phyloP scores from a whole-genome alignment of 2,113 vertebrate genomes.

The Glaucomys volans region DNA sequence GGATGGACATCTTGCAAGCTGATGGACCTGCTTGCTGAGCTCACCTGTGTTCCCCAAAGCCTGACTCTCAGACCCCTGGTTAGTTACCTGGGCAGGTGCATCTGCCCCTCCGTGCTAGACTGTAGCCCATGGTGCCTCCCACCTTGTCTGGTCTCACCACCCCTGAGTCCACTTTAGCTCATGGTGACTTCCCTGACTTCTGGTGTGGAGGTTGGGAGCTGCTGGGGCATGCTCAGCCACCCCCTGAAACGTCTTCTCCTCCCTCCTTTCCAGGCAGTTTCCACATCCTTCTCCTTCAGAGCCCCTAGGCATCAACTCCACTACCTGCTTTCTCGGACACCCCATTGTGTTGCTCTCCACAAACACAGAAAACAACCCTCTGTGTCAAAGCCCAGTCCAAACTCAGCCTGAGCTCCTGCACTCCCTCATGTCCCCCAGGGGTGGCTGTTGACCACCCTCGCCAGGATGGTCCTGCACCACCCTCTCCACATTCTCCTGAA shows the following conservation, averaged over 20 bases:
- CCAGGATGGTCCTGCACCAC: fast-evolving
- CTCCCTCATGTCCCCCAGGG: background rate
- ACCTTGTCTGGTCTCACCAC: background rate
- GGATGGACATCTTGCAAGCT: too few relatives aligned
- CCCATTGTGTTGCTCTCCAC: background rate
- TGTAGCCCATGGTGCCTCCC: background rate
- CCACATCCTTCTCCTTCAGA: too few relatives aligned
- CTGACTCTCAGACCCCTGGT: background rate
- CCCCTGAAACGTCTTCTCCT: background rate
- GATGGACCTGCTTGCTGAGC: background rate
- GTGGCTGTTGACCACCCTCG: fast-evolving
- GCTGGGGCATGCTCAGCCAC: too few relatives aligned
- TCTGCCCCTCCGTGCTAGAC: background rate
- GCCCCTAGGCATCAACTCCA: too few relatives aligned
- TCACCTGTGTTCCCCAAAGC: too few relatives aligned
- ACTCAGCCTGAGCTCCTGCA: background rate
- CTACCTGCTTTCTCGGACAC: background rate
- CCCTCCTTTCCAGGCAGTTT: background rate
- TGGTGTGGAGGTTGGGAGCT: fast-evolving
- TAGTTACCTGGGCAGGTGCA: background rate
- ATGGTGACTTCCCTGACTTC: too few relatives aligned
- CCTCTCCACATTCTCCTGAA: background rate
- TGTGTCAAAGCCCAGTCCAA: background rate
- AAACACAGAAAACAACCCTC: background rate
- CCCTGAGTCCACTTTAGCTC: background rate